phyloP scores from a whole-genome alignment of 2,113 vertebrate species.

The Xenopus tropicalis region UCB_Xtro_10.0 CM004449.2:99722501-99723000 shows the following conservation, averaged over 20 bases:
- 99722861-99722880: slow-evolving; percentile 39
- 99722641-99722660: slow-evolving; percentile 56
- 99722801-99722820: slow-evolving; percentile 58
- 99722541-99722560: background rate
- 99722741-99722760: slow-evolving; percentile 54
- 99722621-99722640: slow-evolving; percentile 54
- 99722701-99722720: slow-evolving; percentile 48
- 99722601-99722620: slow-evolving; percentile 57
- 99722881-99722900: slow-evolving; percentile 43
- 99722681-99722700: slow-evolving; percentile 52
- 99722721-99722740: slow-evolving; percentile 60
- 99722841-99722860: slow-evolving; percentile 41
- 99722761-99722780: slow-evolving; percentile 57
- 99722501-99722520: slow-evolving; percentile 1
- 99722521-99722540: slow-evolving; percentile 6
- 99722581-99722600: slow-evolving; percentile 45
- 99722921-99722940: slow-evolving; percentile 37
- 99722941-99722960: slow-evolving; percentile 33
- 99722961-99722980: fast-evolving
- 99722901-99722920: slow-evolving; percentile 20
- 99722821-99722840: slow-evolving; percentile 57
- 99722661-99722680: slow-evolving; percentile 50
- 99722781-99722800: slow-evolving; percentile 50
- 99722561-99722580: slow-evolving; percentile 46
- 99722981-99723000: slow-evolving; percentile 4